Evolutionary conservation across 2,113 vertebrate species (phyloP).

Genomic region (Myrmophylax atrothorax): DNA sequence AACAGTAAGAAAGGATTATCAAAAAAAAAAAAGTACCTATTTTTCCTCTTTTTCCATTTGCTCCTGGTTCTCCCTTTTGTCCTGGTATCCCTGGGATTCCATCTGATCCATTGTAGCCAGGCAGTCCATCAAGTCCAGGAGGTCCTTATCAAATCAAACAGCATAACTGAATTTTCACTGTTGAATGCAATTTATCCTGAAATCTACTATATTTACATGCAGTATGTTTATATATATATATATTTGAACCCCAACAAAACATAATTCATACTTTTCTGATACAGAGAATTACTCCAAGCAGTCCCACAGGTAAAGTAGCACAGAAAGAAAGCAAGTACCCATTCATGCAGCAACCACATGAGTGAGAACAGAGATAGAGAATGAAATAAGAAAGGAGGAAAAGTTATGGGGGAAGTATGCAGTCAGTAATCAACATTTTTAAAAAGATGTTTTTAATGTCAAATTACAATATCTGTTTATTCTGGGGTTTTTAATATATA

Average conservation of each 20-base stretch:
- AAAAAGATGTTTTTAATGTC: neutral
- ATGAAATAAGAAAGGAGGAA: neutral
- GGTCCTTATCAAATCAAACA: slow-evolving; percentile 73
- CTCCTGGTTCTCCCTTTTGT: slow-evolving; percentile 88
- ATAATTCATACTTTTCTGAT: neutral
- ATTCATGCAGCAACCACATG: neutral
- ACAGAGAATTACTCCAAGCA: neutral
- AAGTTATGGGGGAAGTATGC: neutral
- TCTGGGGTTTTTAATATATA: neutral
- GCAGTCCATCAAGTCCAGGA: slow-evolving; percentile 81
- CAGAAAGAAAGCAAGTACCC: neutral
- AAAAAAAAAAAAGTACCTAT: slow-evolving; percentile 59
- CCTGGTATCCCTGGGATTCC: slow-evolving; percentile 86
- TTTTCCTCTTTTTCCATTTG: slow-evolving; percentile 82
- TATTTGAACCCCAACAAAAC: neutral
- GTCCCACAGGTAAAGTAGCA: neutral
- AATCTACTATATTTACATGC: neutral
- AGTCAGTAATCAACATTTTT: neutral
- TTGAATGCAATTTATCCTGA: neutral
- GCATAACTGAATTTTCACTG: neutral
- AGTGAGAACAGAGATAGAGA: neutral
- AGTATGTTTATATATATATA: too few relatives aligned
- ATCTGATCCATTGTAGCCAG: slow-evolving; percentile 88
- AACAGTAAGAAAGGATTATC: neutral
- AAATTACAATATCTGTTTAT: neutral